phyloP scores from a whole-genome alignment of 2,113 vertebrate species.

The Turnix velox region DNA sequence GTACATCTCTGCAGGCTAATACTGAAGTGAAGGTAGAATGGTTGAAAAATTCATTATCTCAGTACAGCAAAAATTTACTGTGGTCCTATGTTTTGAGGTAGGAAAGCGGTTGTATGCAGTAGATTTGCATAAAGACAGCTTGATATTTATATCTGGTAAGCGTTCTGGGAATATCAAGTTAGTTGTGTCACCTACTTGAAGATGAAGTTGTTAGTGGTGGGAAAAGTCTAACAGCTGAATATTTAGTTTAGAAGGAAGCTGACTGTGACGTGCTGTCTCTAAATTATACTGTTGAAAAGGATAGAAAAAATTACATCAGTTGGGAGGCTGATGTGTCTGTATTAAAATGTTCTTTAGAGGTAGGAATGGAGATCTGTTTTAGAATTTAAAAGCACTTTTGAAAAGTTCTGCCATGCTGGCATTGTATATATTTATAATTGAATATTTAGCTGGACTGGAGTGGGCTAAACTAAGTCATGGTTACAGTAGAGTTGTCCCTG shows the following conservation, averaged over 20 bases:
- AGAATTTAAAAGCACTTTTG: neutral
- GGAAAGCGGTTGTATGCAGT: neutral
- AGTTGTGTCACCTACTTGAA: neutral
- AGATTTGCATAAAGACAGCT: neutral
- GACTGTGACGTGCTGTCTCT: neutral
- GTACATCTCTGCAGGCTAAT: neutral
- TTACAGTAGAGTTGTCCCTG: accelerated
- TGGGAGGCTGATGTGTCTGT: neutral
- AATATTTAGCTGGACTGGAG: accelerated
- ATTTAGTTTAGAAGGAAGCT: neutral
- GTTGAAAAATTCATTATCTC: neutral
- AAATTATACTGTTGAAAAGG: neutral
- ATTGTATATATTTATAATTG: neutral
- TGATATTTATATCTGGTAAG: neutral
- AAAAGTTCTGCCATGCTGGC: neutral
- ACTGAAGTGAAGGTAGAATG: neutral
- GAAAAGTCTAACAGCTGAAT: neutral
- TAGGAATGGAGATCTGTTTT: neutral
- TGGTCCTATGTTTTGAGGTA: neutral
- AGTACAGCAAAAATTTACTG: neutral
- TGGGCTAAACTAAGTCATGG: accelerated
- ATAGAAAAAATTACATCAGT: neutral
- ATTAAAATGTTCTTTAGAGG: neutral
- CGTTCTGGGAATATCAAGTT: neutral
- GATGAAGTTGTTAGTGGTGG: neutral